Base-by-base conservation (phyloP, 2,113 vertebrate genomes). In the Mesocricetus auratus region DNA sequence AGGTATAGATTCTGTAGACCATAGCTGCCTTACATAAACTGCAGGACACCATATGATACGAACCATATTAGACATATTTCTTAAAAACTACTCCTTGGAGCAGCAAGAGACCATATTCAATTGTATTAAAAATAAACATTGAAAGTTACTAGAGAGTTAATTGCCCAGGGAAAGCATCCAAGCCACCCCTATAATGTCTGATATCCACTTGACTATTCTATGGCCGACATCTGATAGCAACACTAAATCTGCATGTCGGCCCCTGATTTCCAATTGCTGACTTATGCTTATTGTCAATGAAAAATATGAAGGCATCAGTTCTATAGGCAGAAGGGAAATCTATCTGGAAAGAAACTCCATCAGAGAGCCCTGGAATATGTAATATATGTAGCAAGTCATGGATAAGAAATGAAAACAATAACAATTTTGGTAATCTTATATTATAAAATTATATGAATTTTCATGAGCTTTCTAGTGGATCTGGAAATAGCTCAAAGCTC, bases 101-200 rank as follows among this genome's bases (percentile, higher is more conserved):
- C 6, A 97, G 78, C 53, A 96, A 17, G 64, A 92, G 4, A 92
- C 92, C n/a, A 92, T 29, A 83, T 83, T 91, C 83, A 90, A 58
- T 96, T 97, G 82, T 85, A 86, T 1, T 82, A 81, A 29, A 94
- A 96, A 88, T 33, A 85, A 53, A 89, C 9, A 74, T 3, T 71
- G n/a, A 0, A 97, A 98, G 96, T 85, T 96, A 77, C 74, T 91
- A 66, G 56, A 86, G 91, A 93, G 89, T 93, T 95, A 92, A 96
- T 92, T 97, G 53, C 31, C 81, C 74, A 96, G n/a, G 36, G 64
- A 89, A 97, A 87, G 94, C 91, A 15, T 7, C 64, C 94, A 96
- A 58, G 12, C 11, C 75, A 96, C 78, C 0, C 2, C 53, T 77
- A 78, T 69, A 89, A 91, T 86, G 42, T 58, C 68, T 66, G 73